Evolutionary conservation across 2,797 vertebrate genomes (phyloP).

Genomic region (Argyrosomus regius): DNA sequence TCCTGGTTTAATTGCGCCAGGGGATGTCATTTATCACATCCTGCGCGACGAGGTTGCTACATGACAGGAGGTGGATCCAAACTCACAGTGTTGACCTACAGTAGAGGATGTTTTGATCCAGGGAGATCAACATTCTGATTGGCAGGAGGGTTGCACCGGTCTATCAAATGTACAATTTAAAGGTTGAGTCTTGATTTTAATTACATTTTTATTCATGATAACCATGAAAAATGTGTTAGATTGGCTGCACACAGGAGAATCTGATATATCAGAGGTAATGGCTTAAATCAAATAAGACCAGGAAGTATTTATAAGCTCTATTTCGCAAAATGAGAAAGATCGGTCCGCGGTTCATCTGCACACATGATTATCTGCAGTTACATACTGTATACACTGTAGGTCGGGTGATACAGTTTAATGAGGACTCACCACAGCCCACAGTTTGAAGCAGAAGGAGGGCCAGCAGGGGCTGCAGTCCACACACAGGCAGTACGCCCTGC

Average conservation of each 20-base stretch:
- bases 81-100: conserved; percentile 8
- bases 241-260: not conserved
- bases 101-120: not conserved
- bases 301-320: not conserved
- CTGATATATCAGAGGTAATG: not conserved
- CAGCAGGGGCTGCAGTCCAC: conserved; percentile 80
- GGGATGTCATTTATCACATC: conserved; percentile 23
- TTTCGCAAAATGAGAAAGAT: not conserved
- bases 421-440: conserved; percentile 81
- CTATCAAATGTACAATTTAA: not conserved
- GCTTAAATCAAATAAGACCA: not conserved
- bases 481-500: conserved; percentile 63
- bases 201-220: not conserved
- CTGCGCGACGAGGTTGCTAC: conserved; percentile 2
- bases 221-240: conserved; percentile 9
- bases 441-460: conserved; percentile 80
- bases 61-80: conserved; percentile 25
- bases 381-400: not conserved
- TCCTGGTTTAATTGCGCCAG: conserved; percentile 25
- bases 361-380: conserved; percentile 14
- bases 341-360: not conserved
- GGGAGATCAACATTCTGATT: not conserved
- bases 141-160: not conserved
- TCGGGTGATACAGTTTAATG: conserved; percentile 44
- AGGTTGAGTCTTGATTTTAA: conserved; percentile 1